A percentile compares a stretch with the other conserved stretches of the same genome.
These are phyloP conservation scores for Xestia rhomboidea DNA, from an alignment of 2,888 invertebrate species.

Conservation along the genomic window DNA sequence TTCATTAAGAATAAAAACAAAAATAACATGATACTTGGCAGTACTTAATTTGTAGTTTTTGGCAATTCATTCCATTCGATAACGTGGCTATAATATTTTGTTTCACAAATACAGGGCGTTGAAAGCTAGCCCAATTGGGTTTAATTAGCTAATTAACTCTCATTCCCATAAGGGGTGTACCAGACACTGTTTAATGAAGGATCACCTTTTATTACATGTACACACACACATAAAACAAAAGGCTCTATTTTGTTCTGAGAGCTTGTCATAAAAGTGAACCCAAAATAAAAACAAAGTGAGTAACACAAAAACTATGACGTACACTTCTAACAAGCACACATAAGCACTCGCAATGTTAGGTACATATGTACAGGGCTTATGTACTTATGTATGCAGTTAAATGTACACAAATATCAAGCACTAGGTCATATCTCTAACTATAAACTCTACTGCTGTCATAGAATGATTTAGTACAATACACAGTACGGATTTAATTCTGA, in stretches of 20 bases:
- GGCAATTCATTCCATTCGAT: not conserved
- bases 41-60: constrained; percentile 6
- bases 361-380: constrained; percentile 7
- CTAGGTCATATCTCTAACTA: constrained; percentile 42
- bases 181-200: constrained; percentile 61
- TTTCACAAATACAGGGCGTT: constrained; percentile 11
- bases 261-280: constrained; percentile 52
- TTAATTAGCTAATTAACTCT: constrained; percentile 77
- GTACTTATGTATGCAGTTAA: not conserved
- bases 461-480: constrained; percentile 60
- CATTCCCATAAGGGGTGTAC: constrained; percentile 69
- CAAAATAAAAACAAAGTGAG: constrained; percentile 35
- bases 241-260: constrained; percentile 52
- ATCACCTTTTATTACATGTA: constrained; percentile 61
- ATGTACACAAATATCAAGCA: constrained; percentile 26
- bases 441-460: constrained; percentile 38
- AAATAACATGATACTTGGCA: not conserved
- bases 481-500: constrained; percentile 43
- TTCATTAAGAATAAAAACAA: constrained; percentile 1
- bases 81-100: not conserved
- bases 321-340: constrained; percentile 8
- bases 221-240: constrained; percentile 56
- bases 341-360: constrained; percentile 2
- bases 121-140: constrained; percentile 70
- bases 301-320: constrained; percentile 36